Conservation (phyloP, 2,888 invertebrate species). For the Tolmerus cingulatus region DNA sequence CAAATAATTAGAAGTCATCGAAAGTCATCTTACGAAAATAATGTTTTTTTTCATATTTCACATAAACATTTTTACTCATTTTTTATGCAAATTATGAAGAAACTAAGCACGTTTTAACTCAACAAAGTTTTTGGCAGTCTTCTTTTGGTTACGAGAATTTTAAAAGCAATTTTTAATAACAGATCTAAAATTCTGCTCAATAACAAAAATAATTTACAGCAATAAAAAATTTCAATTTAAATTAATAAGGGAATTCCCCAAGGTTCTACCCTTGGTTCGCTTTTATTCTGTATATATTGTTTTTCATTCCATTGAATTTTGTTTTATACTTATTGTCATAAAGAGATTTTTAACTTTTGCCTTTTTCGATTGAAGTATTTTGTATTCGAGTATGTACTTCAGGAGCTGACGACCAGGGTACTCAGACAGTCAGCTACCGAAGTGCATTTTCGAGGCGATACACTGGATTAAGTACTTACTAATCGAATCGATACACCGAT, state of each 20-base stretch:
- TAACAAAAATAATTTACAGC: background rate
- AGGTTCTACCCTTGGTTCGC: background rate
- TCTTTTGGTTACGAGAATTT: background rate
- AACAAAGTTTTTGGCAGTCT: background rate
- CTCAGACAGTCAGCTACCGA: background rate
- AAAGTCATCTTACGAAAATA: background rate
- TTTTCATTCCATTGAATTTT: background rate
- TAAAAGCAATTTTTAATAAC: background rate
- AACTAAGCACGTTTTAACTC: background rate
- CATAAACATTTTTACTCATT: background rate
- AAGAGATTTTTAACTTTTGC: background rate
- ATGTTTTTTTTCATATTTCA: background rate
- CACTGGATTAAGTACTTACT: background rate
- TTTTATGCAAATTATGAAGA: background rate
- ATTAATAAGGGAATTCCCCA: background rate
- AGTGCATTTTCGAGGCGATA: background rate
- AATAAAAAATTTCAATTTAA: background rate
- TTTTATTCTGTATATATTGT: background rate
- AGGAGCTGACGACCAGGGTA: background rate
- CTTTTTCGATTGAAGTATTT: background rate
- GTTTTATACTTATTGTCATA: background rate
- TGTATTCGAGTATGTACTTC: background rate
- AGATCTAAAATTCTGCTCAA: background rate
- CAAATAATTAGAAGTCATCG: background rate
- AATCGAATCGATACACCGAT: background rate